phyloP scores from a whole-genome alignment of 2,888 invertebrate genomes.

The Nemurella pictetii region DNA sequence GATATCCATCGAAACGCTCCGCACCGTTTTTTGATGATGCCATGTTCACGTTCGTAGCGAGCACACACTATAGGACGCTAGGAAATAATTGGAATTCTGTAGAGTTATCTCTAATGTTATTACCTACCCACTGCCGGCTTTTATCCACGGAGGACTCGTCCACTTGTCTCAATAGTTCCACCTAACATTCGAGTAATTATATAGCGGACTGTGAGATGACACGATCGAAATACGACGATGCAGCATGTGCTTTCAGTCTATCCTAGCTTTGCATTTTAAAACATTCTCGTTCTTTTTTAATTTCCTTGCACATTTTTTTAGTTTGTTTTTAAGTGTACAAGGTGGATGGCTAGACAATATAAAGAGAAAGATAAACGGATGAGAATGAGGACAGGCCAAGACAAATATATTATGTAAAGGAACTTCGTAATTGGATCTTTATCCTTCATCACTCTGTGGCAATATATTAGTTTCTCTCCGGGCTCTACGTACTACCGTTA shows the following conservation, averaged over 20 bases:
- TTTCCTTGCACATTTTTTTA: background rate
- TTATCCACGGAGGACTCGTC: background rate
- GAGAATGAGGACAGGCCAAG: background rate
- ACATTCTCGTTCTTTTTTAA: background rate
- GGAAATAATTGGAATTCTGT: background rate
- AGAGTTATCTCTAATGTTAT: background rate
- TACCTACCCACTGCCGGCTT: background rate
- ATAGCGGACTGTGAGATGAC: background rate
- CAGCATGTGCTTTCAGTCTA: background rate
- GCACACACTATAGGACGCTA: background rate
- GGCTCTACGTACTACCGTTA: background rate
- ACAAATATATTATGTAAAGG: background rate
- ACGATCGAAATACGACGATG: background rate
- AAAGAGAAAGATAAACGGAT: background rate
- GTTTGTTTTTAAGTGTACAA: background rate
- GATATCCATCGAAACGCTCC: background rate
- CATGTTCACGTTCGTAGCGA: background rate
- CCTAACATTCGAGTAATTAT: background rate
- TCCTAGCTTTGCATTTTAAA: background rate
- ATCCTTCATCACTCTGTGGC: background rate
- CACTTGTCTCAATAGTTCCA: background rate
- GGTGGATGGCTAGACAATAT: background rate
- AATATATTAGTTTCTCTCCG: background rate
- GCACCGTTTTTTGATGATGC: background rate
- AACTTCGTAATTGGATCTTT: background rate